Evolutionary conservation across 2,113 vertebrate species (phyloP).

Genomic region (Cervus canadensis): DNA sequence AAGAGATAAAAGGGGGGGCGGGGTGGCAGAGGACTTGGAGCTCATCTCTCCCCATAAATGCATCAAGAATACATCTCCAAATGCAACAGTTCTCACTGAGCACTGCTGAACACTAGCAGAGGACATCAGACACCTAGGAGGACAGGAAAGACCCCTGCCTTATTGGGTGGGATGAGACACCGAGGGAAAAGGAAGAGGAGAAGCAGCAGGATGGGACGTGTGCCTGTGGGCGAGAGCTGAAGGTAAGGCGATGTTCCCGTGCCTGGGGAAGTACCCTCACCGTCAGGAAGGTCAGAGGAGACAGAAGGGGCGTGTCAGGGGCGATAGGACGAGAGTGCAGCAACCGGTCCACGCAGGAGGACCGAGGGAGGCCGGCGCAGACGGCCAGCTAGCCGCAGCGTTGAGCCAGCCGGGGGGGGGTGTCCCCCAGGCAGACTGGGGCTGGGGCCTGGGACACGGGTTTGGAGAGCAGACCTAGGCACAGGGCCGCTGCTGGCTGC

Average conservation of each 20-base stretch:
- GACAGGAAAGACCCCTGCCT: neutral
- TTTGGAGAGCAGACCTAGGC: neutral
- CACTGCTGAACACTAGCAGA: neutral
- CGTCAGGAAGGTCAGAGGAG: neutral
- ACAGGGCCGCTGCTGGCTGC: accelerated
- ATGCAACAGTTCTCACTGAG: neutral
- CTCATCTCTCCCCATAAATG: neutral
- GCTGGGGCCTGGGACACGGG: neutral
- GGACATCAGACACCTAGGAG: neutral
- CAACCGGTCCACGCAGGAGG: neutral
- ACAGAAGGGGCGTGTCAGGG: neutral
- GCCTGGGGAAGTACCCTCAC: neutral
- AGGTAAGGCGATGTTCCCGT: neutral
- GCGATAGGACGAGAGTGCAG: accelerated
- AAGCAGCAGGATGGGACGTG: neutral
- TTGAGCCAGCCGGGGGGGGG: neutral
- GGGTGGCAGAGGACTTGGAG: neutral
- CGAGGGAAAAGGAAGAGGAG: neutral
- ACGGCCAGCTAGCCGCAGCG: accelerated
- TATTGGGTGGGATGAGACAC: too few species aligned
- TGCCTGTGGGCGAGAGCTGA: neutral
- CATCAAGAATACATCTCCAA: neutral
- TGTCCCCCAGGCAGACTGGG: neutral
- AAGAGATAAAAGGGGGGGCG: neutral
- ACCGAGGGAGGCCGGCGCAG: accelerated